A percentile compares a stretch with the other conserved stretches of the same genome.
phyloP scores from a whole-genome alignment of 2,113 vertebrate species.

The Hippocampus zosterae region DNA sequence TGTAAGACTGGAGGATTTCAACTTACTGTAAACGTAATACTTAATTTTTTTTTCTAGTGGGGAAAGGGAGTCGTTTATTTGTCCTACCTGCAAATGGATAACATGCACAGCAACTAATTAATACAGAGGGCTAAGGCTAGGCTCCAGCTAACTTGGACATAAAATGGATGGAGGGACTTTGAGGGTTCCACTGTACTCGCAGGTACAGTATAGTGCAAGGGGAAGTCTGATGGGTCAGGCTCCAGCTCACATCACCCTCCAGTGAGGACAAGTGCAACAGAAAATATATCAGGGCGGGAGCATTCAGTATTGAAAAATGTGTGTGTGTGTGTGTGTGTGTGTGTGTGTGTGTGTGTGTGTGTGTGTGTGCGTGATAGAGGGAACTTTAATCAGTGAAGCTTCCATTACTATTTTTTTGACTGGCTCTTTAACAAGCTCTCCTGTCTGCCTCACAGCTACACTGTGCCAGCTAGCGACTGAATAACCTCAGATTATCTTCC shows the following conservation, averaged over 20 bases:
- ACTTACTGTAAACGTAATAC: too few species aligned
- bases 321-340: background rate
- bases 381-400: conserved; percentile 26
- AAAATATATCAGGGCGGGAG: background rate
- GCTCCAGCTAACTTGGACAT: background rate
- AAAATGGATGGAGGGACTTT: background rate
- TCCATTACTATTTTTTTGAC: conserved; percentile 43
- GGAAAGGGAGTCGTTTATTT: too few species aligned
- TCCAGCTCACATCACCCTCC: background rate
- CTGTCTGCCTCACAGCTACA: conserved; percentile 54
- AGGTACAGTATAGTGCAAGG: background rate
- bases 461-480: conserved; percentile 25
- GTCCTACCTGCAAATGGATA: too few species aligned
- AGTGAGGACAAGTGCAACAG: background rate
- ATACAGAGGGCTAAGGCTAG: too few species aligned
- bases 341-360: background rate
- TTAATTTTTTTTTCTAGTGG: too few species aligned
- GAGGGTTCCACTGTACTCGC: background rate
- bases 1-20: too few species aligned
- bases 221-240: background rate
- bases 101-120: too few species aligned
- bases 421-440: conserved; percentile 62
- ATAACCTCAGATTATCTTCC: conserved; percentile 33
- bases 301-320: too few species aligned
- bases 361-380: conserved; percentile 13